Evolutionary conservation across 2,888 invertebrate genomes (phyloP).

Genomic region (Monoplex corrugatus): DNA sequence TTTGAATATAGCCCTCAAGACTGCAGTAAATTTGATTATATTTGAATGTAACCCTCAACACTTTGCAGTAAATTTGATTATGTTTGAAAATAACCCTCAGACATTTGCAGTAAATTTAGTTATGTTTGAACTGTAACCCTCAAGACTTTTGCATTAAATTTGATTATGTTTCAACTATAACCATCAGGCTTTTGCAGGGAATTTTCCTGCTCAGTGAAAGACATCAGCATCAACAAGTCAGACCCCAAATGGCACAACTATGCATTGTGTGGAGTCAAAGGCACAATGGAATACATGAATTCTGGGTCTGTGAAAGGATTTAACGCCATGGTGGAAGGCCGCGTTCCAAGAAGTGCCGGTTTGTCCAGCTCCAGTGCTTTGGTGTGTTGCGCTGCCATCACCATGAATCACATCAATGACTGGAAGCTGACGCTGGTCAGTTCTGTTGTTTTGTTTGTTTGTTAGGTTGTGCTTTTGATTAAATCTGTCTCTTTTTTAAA

Average conservation of each 20-base stretch:
- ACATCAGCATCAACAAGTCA: slow-evolving; percentile 73
- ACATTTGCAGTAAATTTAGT: too few species aligned
- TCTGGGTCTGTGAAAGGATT: slow-evolving; percentile 84
- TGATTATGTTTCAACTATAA: too few species aligned
- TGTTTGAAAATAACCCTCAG: too few species aligned
- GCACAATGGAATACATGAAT: slow-evolving; percentile 87
- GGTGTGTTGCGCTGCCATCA: slow-evolving; percentile 95
- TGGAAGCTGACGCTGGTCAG: slow-evolving; percentile 75
- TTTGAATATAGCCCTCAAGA: too few species aligned
- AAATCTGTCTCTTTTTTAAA: too few species aligned
- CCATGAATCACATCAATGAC: slow-evolving; percentile 86
- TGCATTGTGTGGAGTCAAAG: slow-evolving; percentile 94
- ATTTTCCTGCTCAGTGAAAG: slow-evolving; percentile 64
- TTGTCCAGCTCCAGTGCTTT: slow-evolving; percentile 98
- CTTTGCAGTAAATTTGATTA: too few species aligned
- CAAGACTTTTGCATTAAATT: too few species aligned
- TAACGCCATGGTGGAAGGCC: slow-evolving; percentile 90
- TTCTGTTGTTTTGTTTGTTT: neutral
- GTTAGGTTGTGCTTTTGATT: neutral
- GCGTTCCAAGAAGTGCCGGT: slow-evolving; percentile 95
- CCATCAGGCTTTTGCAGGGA: slow-evolving; percentile 72
- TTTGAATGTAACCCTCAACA: too few species aligned
- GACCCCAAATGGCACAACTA: slow-evolving; percentile 93
- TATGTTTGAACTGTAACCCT: too few species aligned
- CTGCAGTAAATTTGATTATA: too few species aligned